These are phyloP conservation scores for Sebastes schlegelii DNA, from an alignment of 2,113 vertebrate species.

Conservation along the genomic window DNA sequence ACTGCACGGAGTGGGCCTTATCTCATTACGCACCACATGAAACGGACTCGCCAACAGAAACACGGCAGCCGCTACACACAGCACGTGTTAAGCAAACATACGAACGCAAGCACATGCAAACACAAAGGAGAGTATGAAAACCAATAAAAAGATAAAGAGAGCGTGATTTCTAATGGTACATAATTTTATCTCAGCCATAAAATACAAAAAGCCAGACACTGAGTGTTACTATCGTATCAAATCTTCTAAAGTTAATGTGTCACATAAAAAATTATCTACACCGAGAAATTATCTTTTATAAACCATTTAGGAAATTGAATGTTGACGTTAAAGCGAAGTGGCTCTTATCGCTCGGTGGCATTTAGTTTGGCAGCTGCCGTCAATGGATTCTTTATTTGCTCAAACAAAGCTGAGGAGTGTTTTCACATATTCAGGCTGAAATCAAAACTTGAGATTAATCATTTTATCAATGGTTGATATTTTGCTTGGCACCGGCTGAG, in stretches of 20 bases:
- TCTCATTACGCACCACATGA: constrained; percentile 73
- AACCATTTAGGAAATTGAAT: constrained; percentile 72
- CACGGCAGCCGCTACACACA: constrained; percentile 20
- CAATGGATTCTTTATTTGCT: constrained; percentile 71
- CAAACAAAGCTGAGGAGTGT: constrained; percentile 21
- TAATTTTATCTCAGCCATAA: constrained; percentile 53
- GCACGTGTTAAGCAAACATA: constrained; percentile 41
- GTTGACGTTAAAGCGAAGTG: constrained; percentile 79
- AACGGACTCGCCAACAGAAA: constrained; percentile 37
- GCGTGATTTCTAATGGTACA: constrained; percentile 21
- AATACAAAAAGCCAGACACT: constrained; percentile 59
- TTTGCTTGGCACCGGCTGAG: constrained; percentile 57
- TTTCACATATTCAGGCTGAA: constrained; percentile 24
- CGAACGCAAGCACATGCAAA: constrained; percentile 16
- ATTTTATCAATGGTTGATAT: constrained; percentile 51
- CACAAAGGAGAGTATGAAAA: constrained; percentile 26
- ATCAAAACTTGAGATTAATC: constrained; percentile 32
- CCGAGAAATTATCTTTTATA: constrained; percentile 83
- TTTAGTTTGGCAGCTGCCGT: constrained; percentile 73
- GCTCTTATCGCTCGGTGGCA: constrained; percentile 58
- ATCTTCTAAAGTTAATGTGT: constrained; percentile 74
- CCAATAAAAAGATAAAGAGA: constrained; percentile 28
- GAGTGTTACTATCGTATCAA: constrained; percentile 78
- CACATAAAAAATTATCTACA: constrained; percentile 73
- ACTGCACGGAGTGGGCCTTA: constrained; percentile 72